Evolutionary conservation across 2,888 invertebrate genomes (phyloP), one percentile per base, ranked within the genome.

Genomic region (Alitta virens): DNA sequence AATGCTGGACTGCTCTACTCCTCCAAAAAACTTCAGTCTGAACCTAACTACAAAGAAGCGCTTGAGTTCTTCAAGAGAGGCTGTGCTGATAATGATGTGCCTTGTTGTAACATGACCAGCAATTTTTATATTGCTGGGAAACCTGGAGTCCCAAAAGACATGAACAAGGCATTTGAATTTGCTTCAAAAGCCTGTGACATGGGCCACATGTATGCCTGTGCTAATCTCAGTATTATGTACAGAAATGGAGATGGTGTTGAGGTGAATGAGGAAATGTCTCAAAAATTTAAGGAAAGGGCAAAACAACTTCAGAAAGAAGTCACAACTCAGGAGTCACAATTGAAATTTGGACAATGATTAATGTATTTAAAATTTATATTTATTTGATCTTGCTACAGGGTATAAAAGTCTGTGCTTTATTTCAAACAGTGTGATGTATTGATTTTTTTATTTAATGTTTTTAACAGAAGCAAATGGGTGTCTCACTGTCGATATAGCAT

Each of bases 141-240:
- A 54, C 52, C 59, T 2, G 66, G 64, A 7, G 82, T 86, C 55
- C 67, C 72, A 0, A 76, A 88, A 67, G 88, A 94, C 75, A 87
- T 88, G 86, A 85, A 85, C 46, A 89, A 91, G 81, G 94, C 94
- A 0, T 91, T 92, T 78, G 84, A 88, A 42, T 90, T 87, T 74
- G 89, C 92, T 0, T 82, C 86, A 62, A 89, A 88, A 79, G 91
- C 90, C 0, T 98, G 97, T 79, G 90, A 93, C 66, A 82, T 89
- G 0, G 91, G 66, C 27, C 65, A 94, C 76, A 88, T 92, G 78
- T 90, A 89, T 76, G 91, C 92, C 0, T 98, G 98, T 84, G 90
- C 90, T 0, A 96, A 96, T 84, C 84, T 95, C 0, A 90, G 93
- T 75, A 88, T 90, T 80, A 76, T 78, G 76, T 78, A 78, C 64